Evolutionary conservation across 2,113 vertebrate genomes (phyloP).

Genomic region (Serilophus lunatus): DNA sequence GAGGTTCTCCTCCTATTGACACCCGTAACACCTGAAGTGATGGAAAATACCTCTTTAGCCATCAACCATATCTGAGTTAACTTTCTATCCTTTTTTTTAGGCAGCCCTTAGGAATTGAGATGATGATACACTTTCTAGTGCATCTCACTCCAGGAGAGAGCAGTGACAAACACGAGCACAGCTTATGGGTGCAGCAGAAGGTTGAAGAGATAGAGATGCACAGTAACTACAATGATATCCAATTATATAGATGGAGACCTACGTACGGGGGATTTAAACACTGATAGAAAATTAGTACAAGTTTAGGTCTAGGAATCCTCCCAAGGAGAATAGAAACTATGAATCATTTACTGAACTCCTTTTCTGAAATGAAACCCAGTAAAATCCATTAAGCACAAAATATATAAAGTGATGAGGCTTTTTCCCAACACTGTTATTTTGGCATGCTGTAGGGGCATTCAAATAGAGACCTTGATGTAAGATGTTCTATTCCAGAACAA

Average conservation of each 20-base stretch:
- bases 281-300: neutral
- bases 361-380: constrained; percentile 13
- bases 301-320: neutral
- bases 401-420: neutral
- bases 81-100: neutral
- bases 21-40: neutral
- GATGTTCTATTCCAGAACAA: neutral
- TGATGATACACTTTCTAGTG: neutral
- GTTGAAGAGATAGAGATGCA: neutral
- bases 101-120: neutral
- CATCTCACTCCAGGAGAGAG: neutral
- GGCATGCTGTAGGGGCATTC: neutral
- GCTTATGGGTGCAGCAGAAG: neutral
- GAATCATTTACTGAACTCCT: neutral
- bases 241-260: neutral
- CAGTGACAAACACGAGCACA: neutral
- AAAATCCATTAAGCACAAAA: neutral
- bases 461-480: neutral
- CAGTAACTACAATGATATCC: neutral
- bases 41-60: neutral
- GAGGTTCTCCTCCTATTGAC: neutral
- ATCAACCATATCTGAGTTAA: neutral
- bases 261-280: neutral
- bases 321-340: neutral
- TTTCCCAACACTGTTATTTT: neutral